These are phyloP conservation scores for Pelosia muscerda DNA, from an alignment of 2,888 invertebrate species.

Conservation along the genomic window DNA sequence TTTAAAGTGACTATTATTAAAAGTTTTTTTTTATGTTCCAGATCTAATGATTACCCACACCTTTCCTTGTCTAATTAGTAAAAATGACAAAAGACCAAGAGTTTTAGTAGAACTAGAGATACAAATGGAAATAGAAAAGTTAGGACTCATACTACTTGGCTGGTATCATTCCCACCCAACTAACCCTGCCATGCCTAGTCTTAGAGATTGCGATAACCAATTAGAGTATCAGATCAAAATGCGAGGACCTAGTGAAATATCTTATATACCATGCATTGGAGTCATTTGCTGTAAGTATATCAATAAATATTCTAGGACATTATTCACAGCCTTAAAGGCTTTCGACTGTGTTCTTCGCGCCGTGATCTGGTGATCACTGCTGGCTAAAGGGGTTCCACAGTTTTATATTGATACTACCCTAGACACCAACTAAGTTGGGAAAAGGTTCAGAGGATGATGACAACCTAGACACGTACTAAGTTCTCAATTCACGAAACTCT, in stretches of 20 bases:
- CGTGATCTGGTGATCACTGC: too few relatives aligned
- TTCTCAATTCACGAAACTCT: too few relatives aligned
- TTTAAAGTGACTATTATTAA: background rate
- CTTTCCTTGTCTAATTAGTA: constrained; percentile 94
- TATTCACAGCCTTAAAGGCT: too few relatives aligned
- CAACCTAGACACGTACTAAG: too few relatives aligned
- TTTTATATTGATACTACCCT: too few relatives aligned
- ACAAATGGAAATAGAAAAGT: constrained; percentile 93
- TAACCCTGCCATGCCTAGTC: constrained; percentile 94
- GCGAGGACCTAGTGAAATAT: constrained; percentile 96
- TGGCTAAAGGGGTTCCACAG: too few relatives aligned
- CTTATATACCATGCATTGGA: constrained; percentile 97
- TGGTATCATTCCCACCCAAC: constrained; percentile 99
- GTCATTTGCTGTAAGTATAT: constrained; percentile 94
- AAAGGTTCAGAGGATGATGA: too few relatives aligned
- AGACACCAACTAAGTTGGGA: too few relatives aligned
- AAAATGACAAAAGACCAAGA: constrained; percentile 92
- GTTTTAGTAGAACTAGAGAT: constrained; percentile 93
- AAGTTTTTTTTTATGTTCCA: constrained; percentile 66
- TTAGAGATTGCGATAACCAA: constrained; percentile 96
- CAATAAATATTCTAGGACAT: background rate
- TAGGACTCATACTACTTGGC: constrained; percentile 94
- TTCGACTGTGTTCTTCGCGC: too few relatives aligned
- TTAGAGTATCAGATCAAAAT: constrained; percentile 97
- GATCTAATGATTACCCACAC: constrained; percentile 95